phyloP scores from a whole-genome alignment of 2,888 invertebrate species.

The Myathropa florea region DNA sequence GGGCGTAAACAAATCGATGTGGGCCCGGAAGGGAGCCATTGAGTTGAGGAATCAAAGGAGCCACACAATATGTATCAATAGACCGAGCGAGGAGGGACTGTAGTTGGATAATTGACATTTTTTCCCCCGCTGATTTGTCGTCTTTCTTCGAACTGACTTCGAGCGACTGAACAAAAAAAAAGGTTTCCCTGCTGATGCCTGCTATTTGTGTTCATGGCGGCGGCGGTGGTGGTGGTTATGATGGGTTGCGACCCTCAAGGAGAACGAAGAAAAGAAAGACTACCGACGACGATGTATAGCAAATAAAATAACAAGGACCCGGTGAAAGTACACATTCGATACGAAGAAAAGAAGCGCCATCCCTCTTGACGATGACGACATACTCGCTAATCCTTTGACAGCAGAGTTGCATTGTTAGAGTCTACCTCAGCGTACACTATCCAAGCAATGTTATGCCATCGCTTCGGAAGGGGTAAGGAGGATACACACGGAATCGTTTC shows the following conservation, averaged over 20 bases:
- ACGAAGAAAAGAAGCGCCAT: constrained; percentile 24
- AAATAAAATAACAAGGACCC: constrained; percentile 59
- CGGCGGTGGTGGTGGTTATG: not conserved
- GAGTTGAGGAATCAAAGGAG: constrained; percentile 21
- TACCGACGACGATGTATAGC: constrained; percentile 43
- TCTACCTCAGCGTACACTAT: constrained; percentile 10
- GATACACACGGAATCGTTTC: constrained; percentile 37
- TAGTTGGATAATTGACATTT: not conserved
- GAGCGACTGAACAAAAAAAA: not conserved
- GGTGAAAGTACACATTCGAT: constrained; percentile 37
- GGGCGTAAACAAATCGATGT: not conserved
- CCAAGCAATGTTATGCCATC: not conserved
- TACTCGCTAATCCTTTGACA: constrained; percentile 58
- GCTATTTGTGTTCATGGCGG: constrained; percentile 15
- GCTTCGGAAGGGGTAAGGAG: constrained; percentile 3
- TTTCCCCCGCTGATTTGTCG: constrained; percentile 29
- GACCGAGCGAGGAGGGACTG: not conserved
- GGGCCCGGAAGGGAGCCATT: not conserved
- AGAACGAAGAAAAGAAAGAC: constrained; percentile 2
- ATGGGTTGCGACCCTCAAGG: not conserved
- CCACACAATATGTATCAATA: constrained; percentile 15
- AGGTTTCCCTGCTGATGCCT: constrained; percentile 26
- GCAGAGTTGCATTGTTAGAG: constrained; percentile 60
- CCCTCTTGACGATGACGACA: constrained; percentile 35
- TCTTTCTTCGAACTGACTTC: constrained; percentile 13